Evolutionary conservation across 2,888 invertebrate genomes (phyloP), one percentile per base, ranked within the genome.

Genomic region (Diachrysia chrysitis): DNA sequence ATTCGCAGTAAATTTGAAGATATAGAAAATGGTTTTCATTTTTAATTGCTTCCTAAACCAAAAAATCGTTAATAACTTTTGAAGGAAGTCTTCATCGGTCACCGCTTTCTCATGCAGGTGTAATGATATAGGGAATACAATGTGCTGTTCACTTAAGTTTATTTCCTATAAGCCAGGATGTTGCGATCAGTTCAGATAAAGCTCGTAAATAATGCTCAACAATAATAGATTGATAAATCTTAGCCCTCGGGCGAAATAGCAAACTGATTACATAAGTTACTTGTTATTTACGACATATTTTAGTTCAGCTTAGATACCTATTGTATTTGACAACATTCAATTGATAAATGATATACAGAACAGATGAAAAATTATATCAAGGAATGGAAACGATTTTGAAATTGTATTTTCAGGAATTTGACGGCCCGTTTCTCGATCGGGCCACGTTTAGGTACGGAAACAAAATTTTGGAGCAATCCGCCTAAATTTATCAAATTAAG

Each of bases 221-320:
- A 57, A 61, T 54, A 48, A 37, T 35, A 59, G 58, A 51, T 54
- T 58, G 60, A 58, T 51, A 21, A 51, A 51, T 51, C 21, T 51
- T 21, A 9, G 21, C 4, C 48, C 48, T 51, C 19, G 3, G 17
- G 48, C 48, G 48, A 51, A 51, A 19, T 21, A 1, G 48, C 48
- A 2, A 51, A 51, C 48, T 51, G 48, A 51, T 51, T 51, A 51
- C 21, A 51, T 51, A 51, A 51, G 48, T 51, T 51, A 51, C 19
- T 51, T 51, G 48, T 51, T 51, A n/a, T n/a, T n/a, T 42, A 14
- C 48, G 17, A 21, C 21, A 12, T 51, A n/a, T n/a, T n/a, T 51
- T 21, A 12, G 19, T 19, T 42, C 3, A 42, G n/a, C n/a, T 42
- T 42, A 42, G 4, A 6, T 5, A 6, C 5, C n/a, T 0, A 5